phyloP scores from a whole-genome alignment of 2,888 invertebrate genomes.

The Troides aeacus region DNA sequence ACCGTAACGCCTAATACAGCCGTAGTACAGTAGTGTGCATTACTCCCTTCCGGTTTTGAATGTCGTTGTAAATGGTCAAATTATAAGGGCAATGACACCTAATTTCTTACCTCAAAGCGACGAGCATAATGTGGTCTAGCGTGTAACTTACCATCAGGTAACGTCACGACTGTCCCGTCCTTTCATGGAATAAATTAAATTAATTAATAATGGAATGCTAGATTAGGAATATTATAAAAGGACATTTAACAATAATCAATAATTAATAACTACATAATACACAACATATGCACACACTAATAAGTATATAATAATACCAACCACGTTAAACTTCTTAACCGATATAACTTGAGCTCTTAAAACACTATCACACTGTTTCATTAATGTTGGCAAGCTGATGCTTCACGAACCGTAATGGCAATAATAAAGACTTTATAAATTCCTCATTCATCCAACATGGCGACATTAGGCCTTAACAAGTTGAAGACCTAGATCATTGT shows the following conservation, averaged over 20 bases:
- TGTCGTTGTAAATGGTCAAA: too few species aligned
- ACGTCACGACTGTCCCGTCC: too few species aligned
- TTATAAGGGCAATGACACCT: too few species aligned
- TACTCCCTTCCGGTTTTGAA: too few species aligned
- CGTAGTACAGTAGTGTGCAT: too few species aligned
- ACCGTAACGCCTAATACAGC: too few species aligned
- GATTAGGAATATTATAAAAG: constrained; percentile 50
- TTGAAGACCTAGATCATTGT: constrained; percentile 9
- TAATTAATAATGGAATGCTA: constrained; percentile 56
- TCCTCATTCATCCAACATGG: constrained; percentile 15
- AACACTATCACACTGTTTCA: constrained; percentile 64
- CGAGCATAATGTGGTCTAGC: too few species aligned
- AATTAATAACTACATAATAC: constrained; percentile 50
- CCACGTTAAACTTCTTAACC: constrained; percentile 54
- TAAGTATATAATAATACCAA: constrained; percentile 55
- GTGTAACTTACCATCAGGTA: too few species aligned
- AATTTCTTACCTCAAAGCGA: too few species aligned
- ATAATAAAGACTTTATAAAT: constrained; percentile 37
- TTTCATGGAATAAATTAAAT: too few species aligned
- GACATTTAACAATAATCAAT: constrained; percentile 39
- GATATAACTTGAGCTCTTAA: constrained; percentile 66
- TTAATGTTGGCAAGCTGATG: constrained; percentile 65
- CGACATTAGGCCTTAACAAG: constrained; percentile 15
- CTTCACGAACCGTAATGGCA: constrained; percentile 66
- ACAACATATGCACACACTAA: constrained; percentile 51